A percentile compares a stretch with the other conserved stretches of the same genome.
Conservation (phyloP, 2,797 vertebrate species). For the Buceros bicornis region DNA sequence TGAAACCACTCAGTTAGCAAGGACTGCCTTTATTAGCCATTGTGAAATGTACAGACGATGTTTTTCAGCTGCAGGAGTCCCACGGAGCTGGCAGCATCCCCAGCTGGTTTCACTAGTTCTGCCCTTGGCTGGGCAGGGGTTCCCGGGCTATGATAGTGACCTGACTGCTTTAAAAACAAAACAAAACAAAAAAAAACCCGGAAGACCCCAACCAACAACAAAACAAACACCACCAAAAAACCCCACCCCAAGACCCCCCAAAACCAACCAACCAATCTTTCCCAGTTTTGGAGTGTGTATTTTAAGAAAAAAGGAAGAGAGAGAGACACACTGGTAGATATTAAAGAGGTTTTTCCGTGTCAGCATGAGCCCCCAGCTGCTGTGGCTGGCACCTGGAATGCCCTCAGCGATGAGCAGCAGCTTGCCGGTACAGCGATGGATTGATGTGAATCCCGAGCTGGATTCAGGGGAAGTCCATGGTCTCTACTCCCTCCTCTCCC, state of each 20-base stretch:
- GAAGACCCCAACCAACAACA: too few relatives aligned
- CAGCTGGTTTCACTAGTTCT: neutral
- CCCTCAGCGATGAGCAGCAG: neutral
- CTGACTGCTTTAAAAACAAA: neutral
- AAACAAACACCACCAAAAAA: too few relatives aligned
- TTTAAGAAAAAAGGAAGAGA: neutral
- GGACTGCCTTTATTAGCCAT: too few relatives aligned
- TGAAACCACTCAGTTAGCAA: neutral
- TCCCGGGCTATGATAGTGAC: neutral
- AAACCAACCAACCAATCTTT: fast-evolving
- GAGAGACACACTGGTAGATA: neutral
- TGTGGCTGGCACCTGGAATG: neutral
- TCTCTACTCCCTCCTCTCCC: neutral
- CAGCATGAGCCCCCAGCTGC: neutral
- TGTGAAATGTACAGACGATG: neutral
- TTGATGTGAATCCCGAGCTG: neutral
- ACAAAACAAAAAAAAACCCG: neutral
- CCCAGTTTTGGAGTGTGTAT: neutral
- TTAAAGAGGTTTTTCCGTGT: neutral
- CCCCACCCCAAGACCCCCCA: neutral
- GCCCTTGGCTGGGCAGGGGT: neutral
- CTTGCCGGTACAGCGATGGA: too few relatives aligned
- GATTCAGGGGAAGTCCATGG: neutral
- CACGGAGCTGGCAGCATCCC: neutral
- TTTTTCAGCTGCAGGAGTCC: neutral